Percentiles rank a stretch among this genome's conserved stretches.
phyloP scores from a whole-genome alignment of 2,797 vertebrate genomes.

The Schizopygopsis pylzovi region DNA sequence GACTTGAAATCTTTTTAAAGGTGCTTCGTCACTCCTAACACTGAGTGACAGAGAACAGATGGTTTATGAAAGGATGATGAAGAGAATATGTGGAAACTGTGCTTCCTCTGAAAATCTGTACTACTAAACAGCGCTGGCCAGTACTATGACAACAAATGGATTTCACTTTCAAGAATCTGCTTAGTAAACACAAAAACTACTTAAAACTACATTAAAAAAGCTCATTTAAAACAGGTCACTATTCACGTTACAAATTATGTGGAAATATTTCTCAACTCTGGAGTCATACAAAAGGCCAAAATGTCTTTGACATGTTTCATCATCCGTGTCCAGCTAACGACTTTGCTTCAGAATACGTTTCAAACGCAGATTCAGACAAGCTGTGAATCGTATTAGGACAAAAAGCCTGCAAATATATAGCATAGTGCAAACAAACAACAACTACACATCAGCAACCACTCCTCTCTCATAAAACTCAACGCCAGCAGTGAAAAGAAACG shows the following conservation, averaged over 20 bases:
- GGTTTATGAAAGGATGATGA: constrained; percentile 28
- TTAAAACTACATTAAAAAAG: not conserved
- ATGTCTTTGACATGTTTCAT: not conserved
- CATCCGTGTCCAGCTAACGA: not conserved
- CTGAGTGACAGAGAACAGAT: constrained; percentile 15
- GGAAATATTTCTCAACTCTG: not conserved
- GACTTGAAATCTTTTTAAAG: not conserved
- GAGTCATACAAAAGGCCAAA: not conserved
- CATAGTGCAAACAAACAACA: constrained; percentile 18
- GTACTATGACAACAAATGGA: constrained; percentile 64
- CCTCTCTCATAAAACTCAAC: constrained; percentile 51
- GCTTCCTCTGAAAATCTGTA: constrained; percentile 49
- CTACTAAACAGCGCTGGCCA: constrained; percentile 63
- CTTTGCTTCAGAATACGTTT: not conserved
- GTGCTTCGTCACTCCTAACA: not conserved
- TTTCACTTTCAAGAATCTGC: constrained; percentile 62
- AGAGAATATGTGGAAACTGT: not conserved
- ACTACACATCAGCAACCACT: constrained; percentile 36
- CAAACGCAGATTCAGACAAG: not conserved
- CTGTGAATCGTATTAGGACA: constrained; percentile 3
- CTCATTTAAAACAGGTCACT: not conserved
- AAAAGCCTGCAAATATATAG: not conserved
- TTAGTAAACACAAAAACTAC: constrained; percentile 1
- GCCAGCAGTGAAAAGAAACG: constrained; percentile 47
- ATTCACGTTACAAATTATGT: not conserved